Evolutionary conservation across 1,140 invertebrate species (phyloP).

Genomic region (Drosophila willistoni): DNA sequence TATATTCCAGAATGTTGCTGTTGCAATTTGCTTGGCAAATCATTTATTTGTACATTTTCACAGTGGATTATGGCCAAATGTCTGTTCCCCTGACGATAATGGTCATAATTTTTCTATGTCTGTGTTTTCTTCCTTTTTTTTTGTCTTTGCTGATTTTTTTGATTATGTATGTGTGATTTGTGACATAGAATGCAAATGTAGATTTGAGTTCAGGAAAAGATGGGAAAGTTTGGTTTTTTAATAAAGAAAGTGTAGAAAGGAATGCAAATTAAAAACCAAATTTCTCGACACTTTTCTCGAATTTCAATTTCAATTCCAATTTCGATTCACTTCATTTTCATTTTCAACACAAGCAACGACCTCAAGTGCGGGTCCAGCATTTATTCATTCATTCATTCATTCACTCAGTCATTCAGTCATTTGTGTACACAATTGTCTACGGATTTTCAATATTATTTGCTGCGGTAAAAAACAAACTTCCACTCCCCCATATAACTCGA

Average conservation of each 20-base stretch:
- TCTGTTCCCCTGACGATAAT: conserved; percentile 65
- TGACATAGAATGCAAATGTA: conserved; percentile 38
- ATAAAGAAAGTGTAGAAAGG: conserved; percentile 54
- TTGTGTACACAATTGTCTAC: conserved; percentile 75
- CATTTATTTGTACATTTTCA: conserved; percentile 81
- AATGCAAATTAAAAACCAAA: conserved; percentile 61
- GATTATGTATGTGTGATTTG: conserved; percentile 60
- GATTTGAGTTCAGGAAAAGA: conserved; percentile 46
- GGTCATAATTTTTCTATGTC: conserved; percentile 75
- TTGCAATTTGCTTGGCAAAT: conserved; percentile 76
- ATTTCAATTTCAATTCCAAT: conserved; percentile 43
- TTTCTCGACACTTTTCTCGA: conserved; percentile 53
- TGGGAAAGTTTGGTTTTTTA: conserved; percentile 59
- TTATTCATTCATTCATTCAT: conserved; percentile 42
- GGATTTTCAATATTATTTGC: conserved; percentile 80
- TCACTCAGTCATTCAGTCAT: conserved; percentile 30
- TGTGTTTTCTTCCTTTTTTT: conserved; percentile 46
- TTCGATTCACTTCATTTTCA: conserved; percentile 70
- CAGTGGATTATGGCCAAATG: conserved; percentile 70
- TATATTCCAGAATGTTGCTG: conserved; percentile 48
- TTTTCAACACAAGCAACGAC: conserved; percentile 61
- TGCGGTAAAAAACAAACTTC: conserved; percentile 59
- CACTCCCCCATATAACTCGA: not conserved
- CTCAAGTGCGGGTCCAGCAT: conserved; percentile 67
- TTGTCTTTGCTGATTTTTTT: conserved; percentile 18